Percentiles rank a stretch among this genome's conserved stretches.
Conservation (phyloP, 2,797 vertebrate species). For the Hapalemur alaotrensis region DNA sequence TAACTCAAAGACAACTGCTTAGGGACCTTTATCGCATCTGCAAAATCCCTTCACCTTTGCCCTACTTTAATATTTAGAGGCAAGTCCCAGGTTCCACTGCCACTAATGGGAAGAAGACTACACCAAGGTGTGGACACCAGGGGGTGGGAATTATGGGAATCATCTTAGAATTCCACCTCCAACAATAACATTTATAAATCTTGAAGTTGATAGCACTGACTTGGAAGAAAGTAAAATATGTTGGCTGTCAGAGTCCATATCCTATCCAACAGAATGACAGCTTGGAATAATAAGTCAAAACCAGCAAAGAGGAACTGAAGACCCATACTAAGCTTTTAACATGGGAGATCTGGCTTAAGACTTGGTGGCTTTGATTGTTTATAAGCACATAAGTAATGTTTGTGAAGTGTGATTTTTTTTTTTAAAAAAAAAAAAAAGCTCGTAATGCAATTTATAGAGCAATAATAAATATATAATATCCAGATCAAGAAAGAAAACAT, state of each 20-base stretch:
- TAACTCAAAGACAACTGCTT: slow-evolving; percentile 2
- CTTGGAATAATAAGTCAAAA: slow-evolving; percentile 40
- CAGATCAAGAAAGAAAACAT: slow-evolving; percentile 50
- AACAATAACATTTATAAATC: background rate
- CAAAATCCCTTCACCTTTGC: slow-evolving; percentile 24
- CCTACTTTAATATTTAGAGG: background rate
- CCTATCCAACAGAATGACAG: background rate
- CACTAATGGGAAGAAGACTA: background rate
- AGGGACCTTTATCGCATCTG: background rate
- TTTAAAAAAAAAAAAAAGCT: background rate
- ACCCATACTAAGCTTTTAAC: slow-evolving; percentile 8
- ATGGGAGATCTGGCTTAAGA: background rate
- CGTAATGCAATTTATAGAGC: slow-evolving; percentile 8
- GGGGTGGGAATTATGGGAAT: background rate
- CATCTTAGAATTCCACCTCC: slow-evolving; percentile 1
- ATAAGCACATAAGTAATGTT: slow-evolving; percentile 45
- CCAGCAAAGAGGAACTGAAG: background rate
- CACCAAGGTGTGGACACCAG: background rate
- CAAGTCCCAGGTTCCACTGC: background rate
- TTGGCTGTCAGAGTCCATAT: background rate
- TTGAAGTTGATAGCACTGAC: background rate
- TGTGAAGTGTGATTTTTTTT: background rate
- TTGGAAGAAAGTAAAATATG: background rate
- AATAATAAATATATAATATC: slow-evolving; percentile 48
- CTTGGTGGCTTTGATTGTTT: slow-evolving; percentile 31